A percentile compares a stretch with the other conserved stretches of the same genome.
These are phyloP conservation scores for Erythrolamprus reginae DNA, from an alignment of 2,113 vertebrate genomes.

Conservation along the genomic window DNA sequence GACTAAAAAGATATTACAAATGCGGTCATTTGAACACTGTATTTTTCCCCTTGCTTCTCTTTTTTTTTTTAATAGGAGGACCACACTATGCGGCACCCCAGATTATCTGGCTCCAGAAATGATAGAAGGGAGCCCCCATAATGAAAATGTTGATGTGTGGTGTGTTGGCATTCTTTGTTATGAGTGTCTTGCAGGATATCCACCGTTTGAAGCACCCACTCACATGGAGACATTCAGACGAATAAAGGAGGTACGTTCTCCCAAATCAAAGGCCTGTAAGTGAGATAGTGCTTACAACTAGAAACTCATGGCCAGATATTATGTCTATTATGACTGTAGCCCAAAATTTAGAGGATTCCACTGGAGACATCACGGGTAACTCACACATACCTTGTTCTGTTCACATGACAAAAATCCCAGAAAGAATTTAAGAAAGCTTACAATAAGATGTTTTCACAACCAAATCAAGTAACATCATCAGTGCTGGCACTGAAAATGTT, in stretches of 20 bases:
- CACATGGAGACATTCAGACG: constrained; percentile 16
- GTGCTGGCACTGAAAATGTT: not conserved
- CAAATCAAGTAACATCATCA: not conserved
- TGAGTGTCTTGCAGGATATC: constrained; percentile 18
- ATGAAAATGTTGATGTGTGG: constrained; percentile 36
- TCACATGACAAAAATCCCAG: not conserved
- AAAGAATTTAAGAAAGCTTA: not conserved
- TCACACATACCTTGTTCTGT: not conserved
- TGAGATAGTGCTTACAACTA: not conserved
- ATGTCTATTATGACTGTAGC: not conserved
- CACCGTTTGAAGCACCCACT: constrained; percentile 15
- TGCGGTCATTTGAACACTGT: not conserved
- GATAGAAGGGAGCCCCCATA: constrained; percentile 14
- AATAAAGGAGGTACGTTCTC: constrained; percentile 10
- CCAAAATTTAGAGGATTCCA: not conserved
- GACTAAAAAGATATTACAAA: not conserved
- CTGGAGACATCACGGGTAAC: not conserved
- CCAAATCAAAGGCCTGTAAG: not conserved
- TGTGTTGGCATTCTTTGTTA: constrained; percentile 29
- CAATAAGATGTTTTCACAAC: not conserved
- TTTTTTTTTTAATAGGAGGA: constrained; percentile 4
- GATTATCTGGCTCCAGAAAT: constrained; percentile 34
- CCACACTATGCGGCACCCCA: constrained; percentile 19
- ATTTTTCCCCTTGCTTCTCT: not conserved
- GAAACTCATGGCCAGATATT: not conserved